Conservation (phyloP, 53 echinoderm and acorn worm genomes). For the Zoroaster sp. region DNA sequence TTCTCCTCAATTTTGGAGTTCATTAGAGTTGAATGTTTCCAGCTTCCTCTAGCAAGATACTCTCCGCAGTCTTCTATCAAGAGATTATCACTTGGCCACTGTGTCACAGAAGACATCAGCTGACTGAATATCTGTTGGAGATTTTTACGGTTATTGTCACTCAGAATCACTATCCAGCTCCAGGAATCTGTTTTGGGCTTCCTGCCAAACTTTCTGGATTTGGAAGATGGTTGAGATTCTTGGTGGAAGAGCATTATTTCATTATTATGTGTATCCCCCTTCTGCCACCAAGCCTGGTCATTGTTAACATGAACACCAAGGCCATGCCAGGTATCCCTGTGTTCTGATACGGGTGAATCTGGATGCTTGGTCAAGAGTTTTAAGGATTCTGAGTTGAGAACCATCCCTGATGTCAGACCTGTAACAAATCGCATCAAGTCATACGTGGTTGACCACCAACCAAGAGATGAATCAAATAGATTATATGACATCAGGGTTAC, state of each 20-base stretch:
- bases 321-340: conserved; percentile 91
- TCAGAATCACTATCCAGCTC: conserved; percentile 83
- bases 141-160: conserved; percentile 89
- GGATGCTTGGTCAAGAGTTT: conserved; percentile 61
- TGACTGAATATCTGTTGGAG: conserved; percentile 51
- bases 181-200: conserved; percentile 1
- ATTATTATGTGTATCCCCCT: conserved; percentile 86
- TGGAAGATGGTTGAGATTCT: not conserved
- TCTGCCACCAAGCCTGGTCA: conserved; percentile 90
- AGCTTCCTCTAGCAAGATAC: conserved; percentile 4
- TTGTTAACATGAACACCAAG: conserved; percentile 74
- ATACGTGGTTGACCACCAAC: conserved; percentile 89
- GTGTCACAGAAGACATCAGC: conserved; percentile 41
- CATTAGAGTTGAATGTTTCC: conserved; percentile 45
- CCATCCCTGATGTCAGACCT: conserved; percentile 56
- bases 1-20: conserved; percentile 67
- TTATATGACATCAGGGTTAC: not conserved
- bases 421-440: conserved; percentile 87
- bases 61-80: conserved; percentile 74
- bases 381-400: conserved; percentile 47
- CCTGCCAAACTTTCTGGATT: not conserved
- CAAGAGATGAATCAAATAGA: conserved; percentile 74
- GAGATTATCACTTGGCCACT: conserved; percentile 71
- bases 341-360: conserved; percentile 72
- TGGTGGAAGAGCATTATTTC: conserved; percentile 86